Conservation (phyloP, 2,888 invertebrate genomes). For the Lepidochrysops patricia region DNA sequence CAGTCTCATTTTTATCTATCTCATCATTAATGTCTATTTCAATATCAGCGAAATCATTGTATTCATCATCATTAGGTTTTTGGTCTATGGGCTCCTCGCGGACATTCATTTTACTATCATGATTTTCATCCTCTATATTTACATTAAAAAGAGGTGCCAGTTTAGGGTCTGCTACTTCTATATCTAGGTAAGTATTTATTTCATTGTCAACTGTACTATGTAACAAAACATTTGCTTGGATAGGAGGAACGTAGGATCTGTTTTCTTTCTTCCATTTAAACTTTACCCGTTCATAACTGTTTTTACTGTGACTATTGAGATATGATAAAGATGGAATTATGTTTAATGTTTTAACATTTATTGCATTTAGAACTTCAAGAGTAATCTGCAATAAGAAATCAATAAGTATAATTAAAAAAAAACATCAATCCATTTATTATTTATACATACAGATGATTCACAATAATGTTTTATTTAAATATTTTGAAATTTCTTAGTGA, state of each 20-base stretch:
- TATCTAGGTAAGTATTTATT: conserved; percentile 32
- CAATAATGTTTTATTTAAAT: no score
- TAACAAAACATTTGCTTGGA: conserved; percentile 37
- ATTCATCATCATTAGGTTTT: conserved; percentile 15
- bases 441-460: no score
- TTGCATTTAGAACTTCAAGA: conserved; percentile 32
- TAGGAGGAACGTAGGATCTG: conserved; percentile 28
- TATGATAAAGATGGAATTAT: conserved; percentile 42
- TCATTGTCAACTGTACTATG: conserved; percentile 40
- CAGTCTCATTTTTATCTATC: conserved; percentile 23
- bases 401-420: no score
- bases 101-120: conserved; percentile 20
- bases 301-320: conserved; percentile 33
- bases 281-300: conserved; percentile 39
- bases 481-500: no score
- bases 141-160: not conserved
- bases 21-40: conserved; percentile 16
- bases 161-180: conserved; percentile 2
- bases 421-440: no score
- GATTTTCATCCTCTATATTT: not conserved
- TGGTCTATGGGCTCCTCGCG: not conserved
- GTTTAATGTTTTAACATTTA: conserved; percentile 36
- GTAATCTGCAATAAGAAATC: conserved; percentile 45
- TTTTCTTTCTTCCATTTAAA: conserved; percentile 47
- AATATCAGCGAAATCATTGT: conserved; percentile 23